A percentile compares a stretch with the other conserved stretches of the same genome.
These are phyloP conservation scores for Luperina nickerlii DNA, from an alignment of 2,888 invertebrate genomes.

Conservation along the genomic window DNA sequence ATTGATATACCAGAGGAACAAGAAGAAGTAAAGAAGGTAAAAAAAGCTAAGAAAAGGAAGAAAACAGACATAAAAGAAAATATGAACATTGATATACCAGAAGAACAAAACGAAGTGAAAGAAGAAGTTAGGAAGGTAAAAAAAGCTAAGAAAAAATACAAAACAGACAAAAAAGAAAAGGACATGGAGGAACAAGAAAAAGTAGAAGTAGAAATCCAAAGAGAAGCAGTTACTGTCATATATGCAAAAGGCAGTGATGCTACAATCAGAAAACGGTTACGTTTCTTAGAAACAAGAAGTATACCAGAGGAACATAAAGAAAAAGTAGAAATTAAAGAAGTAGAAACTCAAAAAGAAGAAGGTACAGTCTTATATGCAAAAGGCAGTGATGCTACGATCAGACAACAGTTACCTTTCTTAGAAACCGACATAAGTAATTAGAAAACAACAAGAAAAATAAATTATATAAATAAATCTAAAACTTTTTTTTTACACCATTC, in stretches of 20 bases:
- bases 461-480: neutral
- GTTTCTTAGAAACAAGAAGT: conserved; percentile 59
- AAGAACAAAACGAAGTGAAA: neutral
- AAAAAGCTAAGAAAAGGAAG: neutral
- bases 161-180: neutral
- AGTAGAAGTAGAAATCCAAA: neutral
- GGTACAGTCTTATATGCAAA: conserved; percentile 16
- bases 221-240: conserved; percentile 9
- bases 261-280: conserved; percentile 37
- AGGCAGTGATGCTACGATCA: conserved; percentile 13
- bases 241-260: conserved; percentile 19
- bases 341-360: neutral
- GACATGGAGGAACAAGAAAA: neutral
- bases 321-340: neutral
- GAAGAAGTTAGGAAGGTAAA: conserved; percentile 23
- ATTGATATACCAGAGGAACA: neutral
- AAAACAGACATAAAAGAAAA: neutral
- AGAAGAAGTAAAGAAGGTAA: conserved; percentile 9
- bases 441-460: conserved; percentile 10
- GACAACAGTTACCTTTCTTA: conserved; percentile 56
- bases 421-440: conserved; percentile 62
- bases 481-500: neutral
- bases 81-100: neutral
- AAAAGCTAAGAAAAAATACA: neutral
- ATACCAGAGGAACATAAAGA: neutral